Evolutionary conservation across 2,888 invertebrate genomes (phyloP).

Genomic region (Oasisia sp.): DNA sequence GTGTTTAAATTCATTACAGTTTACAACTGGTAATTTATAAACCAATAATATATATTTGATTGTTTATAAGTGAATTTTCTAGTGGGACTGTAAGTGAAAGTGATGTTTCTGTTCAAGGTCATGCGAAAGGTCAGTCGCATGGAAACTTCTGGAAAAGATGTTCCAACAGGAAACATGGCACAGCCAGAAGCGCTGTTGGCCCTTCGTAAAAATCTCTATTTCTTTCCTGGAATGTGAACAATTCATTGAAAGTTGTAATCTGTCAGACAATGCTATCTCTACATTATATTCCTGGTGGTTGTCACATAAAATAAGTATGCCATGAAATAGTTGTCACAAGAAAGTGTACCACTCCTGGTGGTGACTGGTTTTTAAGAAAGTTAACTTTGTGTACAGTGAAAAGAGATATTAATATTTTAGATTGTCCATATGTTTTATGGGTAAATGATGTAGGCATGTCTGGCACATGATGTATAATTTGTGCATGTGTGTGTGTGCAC

Average conservation of each 20-base stretch:
- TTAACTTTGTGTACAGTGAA: background rate
- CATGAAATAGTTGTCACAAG: slow-evolving; percentile 24
- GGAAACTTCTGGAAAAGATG: background rate
- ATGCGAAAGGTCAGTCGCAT: background rate
- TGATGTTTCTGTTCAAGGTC: slow-evolving; percentile 10
- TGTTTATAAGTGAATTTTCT: background rate
- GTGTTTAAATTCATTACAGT: background rate
- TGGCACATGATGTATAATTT: too few relatives aligned
- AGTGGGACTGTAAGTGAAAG: background rate
- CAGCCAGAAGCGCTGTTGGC: background rate
- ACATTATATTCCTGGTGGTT: background rate
- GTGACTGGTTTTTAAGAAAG: background rate
- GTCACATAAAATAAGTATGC: slow-evolving; percentile 5
- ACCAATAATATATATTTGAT: background rate
- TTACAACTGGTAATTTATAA: background rate
- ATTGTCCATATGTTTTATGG: background rate
- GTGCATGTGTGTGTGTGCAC: background rate
- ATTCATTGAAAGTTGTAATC: background rate
- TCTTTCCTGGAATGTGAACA: background rate
- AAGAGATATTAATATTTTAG: background rate
- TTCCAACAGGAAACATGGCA: background rate
- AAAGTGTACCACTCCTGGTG: slow-evolving; percentile 18
- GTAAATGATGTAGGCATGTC: background rate
- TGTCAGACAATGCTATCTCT: background rate
- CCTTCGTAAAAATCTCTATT: background rate